Conservation (phyloP, 2,888 invertebrate species). For the Phaedon cochleariae region DNA sequence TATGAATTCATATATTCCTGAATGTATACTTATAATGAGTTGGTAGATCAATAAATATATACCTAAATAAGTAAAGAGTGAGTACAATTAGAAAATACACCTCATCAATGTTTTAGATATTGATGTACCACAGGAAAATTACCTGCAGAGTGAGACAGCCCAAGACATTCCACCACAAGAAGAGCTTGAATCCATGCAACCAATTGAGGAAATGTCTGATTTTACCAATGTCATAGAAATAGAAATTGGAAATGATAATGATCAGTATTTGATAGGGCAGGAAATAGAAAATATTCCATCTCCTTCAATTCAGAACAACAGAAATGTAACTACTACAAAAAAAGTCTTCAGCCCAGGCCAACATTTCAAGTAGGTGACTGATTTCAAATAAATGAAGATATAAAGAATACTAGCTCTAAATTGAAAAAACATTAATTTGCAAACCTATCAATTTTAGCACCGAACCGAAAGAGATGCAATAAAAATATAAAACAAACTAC, state of each 20-base stretch:
- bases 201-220: background rate
- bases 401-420: too few relatives aligned
- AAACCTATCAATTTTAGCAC: conserved; percentile 7
- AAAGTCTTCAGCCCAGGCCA: background rate
- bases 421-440: background rate
- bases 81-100: background rate
- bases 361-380: background rate
- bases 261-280: background rate
- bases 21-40: too few relatives aligned
- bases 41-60: too few relatives aligned
- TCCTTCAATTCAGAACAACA: background rate
- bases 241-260: too few relatives aligned
- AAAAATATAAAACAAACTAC: conserved; percentile 1
- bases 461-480: background rate
- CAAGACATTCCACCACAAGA: background rate
- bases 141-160: background rate
- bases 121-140: background rate
- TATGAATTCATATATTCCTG: too few relatives aligned
- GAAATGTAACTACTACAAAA: background rate
- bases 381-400: too few relatives aligned
- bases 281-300: conserved; percentile 1
- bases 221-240: background rate
- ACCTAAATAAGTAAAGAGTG: too few relatives aligned
- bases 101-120: background rate
- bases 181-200: background rate